A percentile compares a stretch with the other conserved stretches of the same genome.
Conservation (phyloP, 2,888 invertebrate species). For the Lasius platythorax region DNA sequence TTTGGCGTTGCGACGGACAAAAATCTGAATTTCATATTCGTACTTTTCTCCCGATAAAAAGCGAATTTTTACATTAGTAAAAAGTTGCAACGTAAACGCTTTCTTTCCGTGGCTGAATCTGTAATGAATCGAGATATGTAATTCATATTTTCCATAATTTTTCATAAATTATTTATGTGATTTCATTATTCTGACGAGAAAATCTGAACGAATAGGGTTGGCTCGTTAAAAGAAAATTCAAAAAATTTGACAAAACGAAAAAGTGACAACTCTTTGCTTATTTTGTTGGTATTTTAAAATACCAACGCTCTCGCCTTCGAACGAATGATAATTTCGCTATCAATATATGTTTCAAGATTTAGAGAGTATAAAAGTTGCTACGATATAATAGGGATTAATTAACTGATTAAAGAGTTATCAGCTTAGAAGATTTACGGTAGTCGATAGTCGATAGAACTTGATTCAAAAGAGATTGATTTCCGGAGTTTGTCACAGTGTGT, state of each 20-base stretch:
- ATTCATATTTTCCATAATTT: constrained; percentile 20
- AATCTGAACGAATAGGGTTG: not conserved
- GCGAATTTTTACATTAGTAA: not conserved
- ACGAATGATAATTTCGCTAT: constrained; percentile 2
- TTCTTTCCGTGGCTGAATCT: not conserved
- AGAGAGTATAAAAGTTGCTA: not conserved
- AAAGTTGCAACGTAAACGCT: not conserved
- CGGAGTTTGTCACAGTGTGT: constrained; percentile 55
- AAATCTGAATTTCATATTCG: not conserved
- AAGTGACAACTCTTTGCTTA: not conserved
- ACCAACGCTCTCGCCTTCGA: not conserved
- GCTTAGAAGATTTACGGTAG: constrained; percentile 56
- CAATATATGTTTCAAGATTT: constrained; percentile 6
- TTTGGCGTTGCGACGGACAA: constrained; percentile 7
- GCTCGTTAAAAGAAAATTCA: not conserved
- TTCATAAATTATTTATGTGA: constrained; percentile 20
- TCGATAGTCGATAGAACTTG: constrained; percentile 63
- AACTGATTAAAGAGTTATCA: constrained; percentile 60
- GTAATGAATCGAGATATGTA: constrained; percentile 3
- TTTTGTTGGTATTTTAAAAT: not conserved
- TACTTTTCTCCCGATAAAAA: constrained; percentile 6
- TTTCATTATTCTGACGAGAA: constrained; percentile 10
- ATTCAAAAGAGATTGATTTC: constrained; percentile 58
- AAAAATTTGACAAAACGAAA: not conserved
- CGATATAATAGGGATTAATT: constrained; percentile 60